phyloP scores from a whole-genome alignment of 2,888 invertebrate genomes.

The Shargacucullia verbasci region DNA sequence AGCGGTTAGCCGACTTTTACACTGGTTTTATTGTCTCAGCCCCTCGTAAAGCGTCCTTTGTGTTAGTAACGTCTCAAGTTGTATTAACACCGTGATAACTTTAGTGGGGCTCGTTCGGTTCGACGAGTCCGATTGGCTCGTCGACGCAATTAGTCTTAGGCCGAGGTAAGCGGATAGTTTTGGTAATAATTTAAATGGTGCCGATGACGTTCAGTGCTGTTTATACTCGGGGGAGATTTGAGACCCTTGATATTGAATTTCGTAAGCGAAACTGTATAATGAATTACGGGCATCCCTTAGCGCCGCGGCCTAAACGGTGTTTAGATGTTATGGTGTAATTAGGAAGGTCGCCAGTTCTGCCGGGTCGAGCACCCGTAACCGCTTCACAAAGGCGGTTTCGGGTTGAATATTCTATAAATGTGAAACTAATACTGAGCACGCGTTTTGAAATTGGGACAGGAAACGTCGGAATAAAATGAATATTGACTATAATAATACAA shows the following conservation, averaged over 20 bases:
- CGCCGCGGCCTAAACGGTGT: slow-evolving; percentile 71
- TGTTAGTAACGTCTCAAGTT: slow-evolving; percentile 83
- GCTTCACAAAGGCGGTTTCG: slow-evolving; percentile 55
- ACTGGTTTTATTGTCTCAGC: slow-evolving; percentile 84
- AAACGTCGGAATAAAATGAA: slow-evolving; percentile 53
- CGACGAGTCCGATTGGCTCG: slow-evolving; percentile 65
- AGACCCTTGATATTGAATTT: slow-evolving; percentile 83
- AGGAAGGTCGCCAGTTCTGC: slow-evolving; percentile 67
- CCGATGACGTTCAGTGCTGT: slow-evolving; percentile 73
- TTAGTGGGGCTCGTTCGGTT: slow-evolving; percentile 66
- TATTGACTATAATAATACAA: slow-evolving; percentile 44
- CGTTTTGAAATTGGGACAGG: slow-evolving; percentile 49
- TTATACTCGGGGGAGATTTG: slow-evolving; percentile 72
- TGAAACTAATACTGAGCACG: slow-evolving; percentile 52
- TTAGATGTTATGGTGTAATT: slow-evolving; percentile 76
- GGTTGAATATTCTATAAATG: slow-evolving; percentile 63
- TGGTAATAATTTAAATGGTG: slow-evolving; percentile 82
- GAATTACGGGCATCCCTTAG: slow-evolving; percentile 77
- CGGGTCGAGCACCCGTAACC: slow-evolving; percentile 60
- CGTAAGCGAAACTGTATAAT: slow-evolving; percentile 76
- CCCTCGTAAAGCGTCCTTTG: slow-evolving; percentile 82
- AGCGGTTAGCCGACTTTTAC: slow-evolving; percentile 86
- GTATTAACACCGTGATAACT: slow-evolving; percentile 84
- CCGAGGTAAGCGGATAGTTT: slow-evolving; percentile 77
- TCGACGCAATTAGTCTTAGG: slow-evolving; percentile 73